Conservation (phyloP, 37 sponge, comb jelly and placozoan species). For the Mnemiopsis leidyi region DNA sequence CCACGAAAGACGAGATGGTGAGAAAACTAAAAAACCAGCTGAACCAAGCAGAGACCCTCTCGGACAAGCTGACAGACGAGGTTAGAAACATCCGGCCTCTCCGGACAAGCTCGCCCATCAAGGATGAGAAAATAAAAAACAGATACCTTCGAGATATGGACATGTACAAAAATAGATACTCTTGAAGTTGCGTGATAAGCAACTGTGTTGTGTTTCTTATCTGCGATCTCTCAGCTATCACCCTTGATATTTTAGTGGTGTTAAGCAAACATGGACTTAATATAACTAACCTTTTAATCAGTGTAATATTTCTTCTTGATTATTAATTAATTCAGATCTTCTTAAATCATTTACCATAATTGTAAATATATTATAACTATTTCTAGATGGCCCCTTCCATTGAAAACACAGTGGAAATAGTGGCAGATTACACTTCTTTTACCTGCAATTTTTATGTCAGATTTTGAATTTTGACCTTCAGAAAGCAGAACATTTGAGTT, state of each 20-base stretch:
- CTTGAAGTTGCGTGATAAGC: not conserved
- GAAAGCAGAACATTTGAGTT: no score
- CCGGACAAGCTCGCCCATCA: conserved; percentile 46
- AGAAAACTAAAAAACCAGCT: conserved; percentile 61
- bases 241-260: not conserved
- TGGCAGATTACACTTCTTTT: no score
- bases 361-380: no score
- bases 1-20: conserved; percentile 57
- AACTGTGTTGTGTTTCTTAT: not conserved
- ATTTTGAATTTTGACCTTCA: no score
- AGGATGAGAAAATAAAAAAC: conserved; percentile 62
- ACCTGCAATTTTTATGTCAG: no score
- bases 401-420: no score
- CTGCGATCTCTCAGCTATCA: not conserved
- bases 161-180: conserved; percentile 48
- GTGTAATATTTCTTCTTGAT: not conserved
- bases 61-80: conserved; percentile 61
- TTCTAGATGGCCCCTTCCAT: no score
- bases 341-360: not conserved
- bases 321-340: not conserved
- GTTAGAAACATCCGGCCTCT: conserved; percentile 30
- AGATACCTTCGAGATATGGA: conserved; percentile 58
- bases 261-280: not conserved
- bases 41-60: conserved; percentile 56
- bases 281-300: not conserved